Base-by-base conservation (phyloP, 1,140 invertebrate genomes). In the Drosophila lowei region DNA sequence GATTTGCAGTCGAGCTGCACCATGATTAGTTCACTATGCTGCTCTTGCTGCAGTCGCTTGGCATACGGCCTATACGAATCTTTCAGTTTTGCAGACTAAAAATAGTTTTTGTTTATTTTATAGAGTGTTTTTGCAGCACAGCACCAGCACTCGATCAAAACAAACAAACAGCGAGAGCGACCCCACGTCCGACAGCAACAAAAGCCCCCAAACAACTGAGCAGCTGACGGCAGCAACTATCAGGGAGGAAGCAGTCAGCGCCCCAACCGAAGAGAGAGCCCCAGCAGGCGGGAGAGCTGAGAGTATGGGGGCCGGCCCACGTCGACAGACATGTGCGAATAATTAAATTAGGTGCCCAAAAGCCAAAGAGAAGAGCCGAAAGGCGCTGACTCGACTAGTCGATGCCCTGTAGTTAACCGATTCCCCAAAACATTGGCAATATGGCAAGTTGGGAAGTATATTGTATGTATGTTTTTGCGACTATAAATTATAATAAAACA, bases 1-100 rank as follows among this genome's bases (percentile, higher is more conserved):
- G 90, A 76, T 77, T 91, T 90, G 44, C 90, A 90, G 64, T 91
- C 89, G 7, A 85, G 67, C 16, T 75, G 70, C 42, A 80, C 76
- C 86, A 72, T 89, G 67, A 16, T 43, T 54, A 30, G 2, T 16
- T 25, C 41, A 23, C 13, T 25, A 28, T 11, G 34, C 47, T 67
- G 72, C 46, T 67, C 30, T 46, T 62, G 67, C 60, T 86, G 78
- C 83, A 86, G 61, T 64, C 74, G 74, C 76, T 77, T 55, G 38
- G 60, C 43, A 62, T 65, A 48, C 34, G 15, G 23, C 48, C 44
- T 63, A 61, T 23, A 58, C 55, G 55, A 59, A 63, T 47, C 72
- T 63, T 65, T 73, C 43, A 70, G 46, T 71, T 81, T 75, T 63
- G 74, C 67, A 65, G 85, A 59, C 84, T 88, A 84, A 77, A 88